These are phyloP conservation scores for Mallotus villosus DNA, from an alignment of 2,797 vertebrate species.

Conservation along the genomic window DNA sequence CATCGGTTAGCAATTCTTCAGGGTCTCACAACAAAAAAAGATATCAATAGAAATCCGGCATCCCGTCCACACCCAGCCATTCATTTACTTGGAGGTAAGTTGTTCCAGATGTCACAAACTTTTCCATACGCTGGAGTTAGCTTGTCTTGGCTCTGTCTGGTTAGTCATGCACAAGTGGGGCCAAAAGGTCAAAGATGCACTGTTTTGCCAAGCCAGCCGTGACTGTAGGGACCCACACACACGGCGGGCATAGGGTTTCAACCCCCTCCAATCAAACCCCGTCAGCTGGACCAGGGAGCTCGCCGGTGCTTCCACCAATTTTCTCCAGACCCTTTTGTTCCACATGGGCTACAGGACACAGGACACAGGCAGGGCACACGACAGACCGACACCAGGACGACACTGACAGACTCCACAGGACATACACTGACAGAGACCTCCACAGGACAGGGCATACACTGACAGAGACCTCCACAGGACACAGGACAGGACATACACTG, in stretches of 20 bases:
- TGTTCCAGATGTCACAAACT: constrained; percentile 63
- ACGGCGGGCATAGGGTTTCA: constrained; percentile 50
- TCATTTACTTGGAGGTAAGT: constrained; percentile 54
- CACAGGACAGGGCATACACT: not conserved
- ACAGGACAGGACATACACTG: not conserved
- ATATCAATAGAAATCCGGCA: constrained; percentile 27
- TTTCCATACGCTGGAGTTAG: constrained; percentile 34
- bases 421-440: too few species aligned
- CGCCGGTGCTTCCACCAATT: constrained; percentile 13
- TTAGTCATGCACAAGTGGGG: constrained; percentile 29
- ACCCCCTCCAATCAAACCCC: constrained; percentile 48
- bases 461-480: not conserved
- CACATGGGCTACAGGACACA: constrained; percentile 2
- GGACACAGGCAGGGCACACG: not conserved
- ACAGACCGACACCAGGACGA: too few species aligned
- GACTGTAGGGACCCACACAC: constrained; percentile 40
- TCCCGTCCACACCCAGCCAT: constrained; percentile 34
- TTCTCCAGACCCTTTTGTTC: constrained; percentile 30
- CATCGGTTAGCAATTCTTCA: constrained; percentile 28
- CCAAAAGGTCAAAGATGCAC: constrained; percentile 52
- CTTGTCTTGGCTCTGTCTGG: constrained; percentile 38
- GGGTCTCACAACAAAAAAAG: constrained; percentile 36
- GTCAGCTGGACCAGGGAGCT: constrained; percentile 36
- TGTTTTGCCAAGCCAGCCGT: constrained; percentile 21
- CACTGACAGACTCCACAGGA: too few species aligned